Conservation (phyloP, 2,888 invertebrate species). For the Parnassius glacialis region DNA sequence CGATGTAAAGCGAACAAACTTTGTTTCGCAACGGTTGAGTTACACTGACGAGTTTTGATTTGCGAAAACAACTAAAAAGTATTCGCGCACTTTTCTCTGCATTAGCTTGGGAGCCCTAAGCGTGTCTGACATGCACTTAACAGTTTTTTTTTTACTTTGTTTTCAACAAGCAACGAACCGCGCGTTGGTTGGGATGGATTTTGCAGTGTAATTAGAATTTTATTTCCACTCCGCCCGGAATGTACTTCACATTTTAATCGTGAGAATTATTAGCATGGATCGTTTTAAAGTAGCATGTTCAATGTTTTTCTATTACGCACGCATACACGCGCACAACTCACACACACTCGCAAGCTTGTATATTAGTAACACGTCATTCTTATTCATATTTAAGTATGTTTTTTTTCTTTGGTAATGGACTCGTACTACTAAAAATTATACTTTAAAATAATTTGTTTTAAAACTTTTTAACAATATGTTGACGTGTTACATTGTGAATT, state of each 20-base stretch:
- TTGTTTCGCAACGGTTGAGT: slow-evolving; percentile 3
- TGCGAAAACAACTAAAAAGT: slow-evolving; percentile 6
- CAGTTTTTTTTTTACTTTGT: slow-evolving; percentile 9
- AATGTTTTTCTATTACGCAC: too few species aligned
- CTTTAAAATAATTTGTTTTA: too few species aligned
- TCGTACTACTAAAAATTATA: too few species aligned
- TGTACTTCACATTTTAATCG: background rate
- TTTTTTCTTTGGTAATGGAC: too few species aligned
- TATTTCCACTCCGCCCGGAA: slow-evolving; percentile 1
- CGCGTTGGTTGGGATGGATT: slow-evolving; percentile 1
- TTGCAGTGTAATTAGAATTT: slow-evolving; percentile 8
- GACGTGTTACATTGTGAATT: too few species aligned
- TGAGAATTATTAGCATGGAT: background rate
- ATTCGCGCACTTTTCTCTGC: slow-evolving; percentile 14
- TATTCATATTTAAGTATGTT: too few species aligned
- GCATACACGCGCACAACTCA: too few species aligned
- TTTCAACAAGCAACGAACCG: slow-evolving; percentile 7
- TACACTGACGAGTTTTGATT: slow-evolving; percentile 15
- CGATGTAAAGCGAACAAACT: background rate
- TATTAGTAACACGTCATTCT: too few species aligned
- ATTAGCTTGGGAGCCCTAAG: slow-evolving; percentile 15
- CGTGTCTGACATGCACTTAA: slow-evolving; percentile 23
- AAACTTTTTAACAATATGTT: too few species aligned
- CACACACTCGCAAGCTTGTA: too few species aligned
- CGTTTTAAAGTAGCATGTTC: too few species aligned